Conservation (phyloP, 2,113 vertebrate species). For the Microcebus tavaratra region DNA sequence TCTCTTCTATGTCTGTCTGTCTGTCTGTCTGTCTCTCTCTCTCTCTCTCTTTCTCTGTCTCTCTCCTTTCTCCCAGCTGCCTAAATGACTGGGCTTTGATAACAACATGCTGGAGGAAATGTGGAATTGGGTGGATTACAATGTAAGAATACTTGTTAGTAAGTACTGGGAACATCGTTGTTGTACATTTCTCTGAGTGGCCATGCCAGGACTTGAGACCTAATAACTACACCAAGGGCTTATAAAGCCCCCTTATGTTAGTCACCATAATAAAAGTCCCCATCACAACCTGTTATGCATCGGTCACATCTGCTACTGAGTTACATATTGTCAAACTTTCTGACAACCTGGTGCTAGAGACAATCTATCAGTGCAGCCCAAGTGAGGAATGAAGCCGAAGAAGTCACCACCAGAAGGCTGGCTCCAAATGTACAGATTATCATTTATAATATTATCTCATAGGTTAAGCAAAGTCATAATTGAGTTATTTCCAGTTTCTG, state of each 20-base stretch:
- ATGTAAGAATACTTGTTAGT: background rate
- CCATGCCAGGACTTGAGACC: background rate
- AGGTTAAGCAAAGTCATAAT: slow-evolving; percentile 12
- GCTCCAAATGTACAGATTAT: background rate
- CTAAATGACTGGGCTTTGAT: background rate
- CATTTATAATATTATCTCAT: background rate
- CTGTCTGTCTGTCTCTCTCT: background rate
- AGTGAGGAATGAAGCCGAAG: background rate
- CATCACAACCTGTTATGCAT: background rate
- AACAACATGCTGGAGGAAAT: background rate
- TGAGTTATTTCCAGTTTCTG: background rate
- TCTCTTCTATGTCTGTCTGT: background rate
- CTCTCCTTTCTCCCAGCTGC: background rate
- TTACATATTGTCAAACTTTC: background rate
- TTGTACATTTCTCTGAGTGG: background rate
- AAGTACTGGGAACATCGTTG: background rate
- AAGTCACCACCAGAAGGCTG: background rate
- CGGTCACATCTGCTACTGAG: background rate
- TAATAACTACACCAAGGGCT: background rate
- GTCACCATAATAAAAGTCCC: background rate
- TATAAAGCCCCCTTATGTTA: background rate
- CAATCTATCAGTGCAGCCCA: background rate
- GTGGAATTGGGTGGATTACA: accelerated
- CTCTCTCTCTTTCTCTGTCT: too few relatives aligned
- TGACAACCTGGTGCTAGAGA: background rate